Conservation (phyloP, 2,797 vertebrate genomes). For the Myiothlypis chrysogaster region DNA sequence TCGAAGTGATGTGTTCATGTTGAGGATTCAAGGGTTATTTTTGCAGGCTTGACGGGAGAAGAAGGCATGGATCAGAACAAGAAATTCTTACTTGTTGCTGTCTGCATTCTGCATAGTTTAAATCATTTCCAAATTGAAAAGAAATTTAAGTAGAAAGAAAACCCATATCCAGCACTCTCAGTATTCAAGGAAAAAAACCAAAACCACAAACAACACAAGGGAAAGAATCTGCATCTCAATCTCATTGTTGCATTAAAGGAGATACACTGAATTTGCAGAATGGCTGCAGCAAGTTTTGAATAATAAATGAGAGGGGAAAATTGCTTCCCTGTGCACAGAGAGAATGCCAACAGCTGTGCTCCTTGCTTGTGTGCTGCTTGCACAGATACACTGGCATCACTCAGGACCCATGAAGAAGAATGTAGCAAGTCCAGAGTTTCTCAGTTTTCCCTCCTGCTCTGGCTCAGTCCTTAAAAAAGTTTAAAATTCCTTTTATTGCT, state of each 20-base stretch:
- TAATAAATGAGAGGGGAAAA: constrained; percentile 54
- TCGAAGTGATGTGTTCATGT: neutral
- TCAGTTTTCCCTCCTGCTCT: neutral
- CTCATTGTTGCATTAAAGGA: constrained; percentile 64
- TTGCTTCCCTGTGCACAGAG: constrained; percentile 12
- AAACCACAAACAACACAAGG: neutral
- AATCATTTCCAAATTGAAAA: constrained; percentile 19
- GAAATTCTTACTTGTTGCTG: neutral
- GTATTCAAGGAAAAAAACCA: neutral
- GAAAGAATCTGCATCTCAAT: constrained; percentile 69
- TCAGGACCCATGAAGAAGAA: neutral
- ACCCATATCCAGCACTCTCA: constrained; percentile 54
- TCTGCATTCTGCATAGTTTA: neutral
- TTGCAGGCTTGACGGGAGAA: neutral
- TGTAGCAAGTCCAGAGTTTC: neutral
- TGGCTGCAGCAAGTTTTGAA: constrained; percentile 53
- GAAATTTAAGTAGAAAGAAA: constrained; percentile 58
- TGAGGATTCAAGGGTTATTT: neutral
- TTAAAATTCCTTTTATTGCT: constrained; percentile 4
- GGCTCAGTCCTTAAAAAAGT: neutral
- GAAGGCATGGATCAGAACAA: neutral
- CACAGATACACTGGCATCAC: neutral
- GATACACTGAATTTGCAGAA: constrained; percentile 48
- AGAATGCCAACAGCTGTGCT: constrained; percentile 53
- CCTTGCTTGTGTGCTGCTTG: neutral